Percentiles rank a stretch among this genome's conserved stretches.
Conservation (phyloP, 2,797 vertebrate genomes). For the Petrocephalus schoutedeni region DNA sequence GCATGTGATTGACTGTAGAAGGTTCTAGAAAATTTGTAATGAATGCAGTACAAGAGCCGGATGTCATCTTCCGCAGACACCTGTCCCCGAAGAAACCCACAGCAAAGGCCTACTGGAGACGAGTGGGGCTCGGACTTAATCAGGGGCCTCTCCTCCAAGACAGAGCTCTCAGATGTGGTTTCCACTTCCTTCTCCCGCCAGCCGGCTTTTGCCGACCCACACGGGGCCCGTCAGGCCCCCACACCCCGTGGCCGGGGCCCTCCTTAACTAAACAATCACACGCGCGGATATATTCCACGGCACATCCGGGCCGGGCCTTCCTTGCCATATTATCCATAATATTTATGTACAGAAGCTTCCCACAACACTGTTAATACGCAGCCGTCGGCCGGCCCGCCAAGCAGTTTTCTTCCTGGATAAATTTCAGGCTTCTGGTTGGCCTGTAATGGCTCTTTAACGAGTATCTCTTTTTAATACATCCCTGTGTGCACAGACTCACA, state of each 20-base stretch:
- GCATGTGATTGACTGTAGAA: neutral
- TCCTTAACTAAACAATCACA: conserved; percentile 32
- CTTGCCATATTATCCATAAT: conserved; percentile 11
- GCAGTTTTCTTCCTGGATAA: conserved; percentile 21
- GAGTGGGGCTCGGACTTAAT: neutral
- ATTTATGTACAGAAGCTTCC: conserved; percentile 35
- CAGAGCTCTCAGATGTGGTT: conserved; percentile 7
- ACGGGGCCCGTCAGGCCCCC: neutral
- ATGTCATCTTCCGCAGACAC: neutral
- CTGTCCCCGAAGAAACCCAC: neutral
- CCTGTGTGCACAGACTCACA: conserved; percentile 13
- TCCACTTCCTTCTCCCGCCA: neutral
- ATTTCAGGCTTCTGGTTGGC: conserved; percentile 38
- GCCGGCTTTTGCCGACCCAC: neutral
- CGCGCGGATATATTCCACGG: conserved; percentile 21
- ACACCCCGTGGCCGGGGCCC: neutral
- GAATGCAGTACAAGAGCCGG: neutral
- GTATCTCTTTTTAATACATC: conserved; percentile 50
- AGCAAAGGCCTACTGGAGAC: neutral
- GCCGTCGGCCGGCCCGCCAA: conserved; percentile 10
- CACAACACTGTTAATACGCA: conserved; percentile 22
- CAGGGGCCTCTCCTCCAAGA: neutral
- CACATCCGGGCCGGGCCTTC: conserved; percentile 24
- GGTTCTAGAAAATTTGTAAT: neutral
- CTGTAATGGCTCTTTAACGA: conserved; percentile 46